Evolutionary conservation across 2,888 invertebrate genomes (phyloP).

Genomic region (Terebella lapidaria): DNA sequence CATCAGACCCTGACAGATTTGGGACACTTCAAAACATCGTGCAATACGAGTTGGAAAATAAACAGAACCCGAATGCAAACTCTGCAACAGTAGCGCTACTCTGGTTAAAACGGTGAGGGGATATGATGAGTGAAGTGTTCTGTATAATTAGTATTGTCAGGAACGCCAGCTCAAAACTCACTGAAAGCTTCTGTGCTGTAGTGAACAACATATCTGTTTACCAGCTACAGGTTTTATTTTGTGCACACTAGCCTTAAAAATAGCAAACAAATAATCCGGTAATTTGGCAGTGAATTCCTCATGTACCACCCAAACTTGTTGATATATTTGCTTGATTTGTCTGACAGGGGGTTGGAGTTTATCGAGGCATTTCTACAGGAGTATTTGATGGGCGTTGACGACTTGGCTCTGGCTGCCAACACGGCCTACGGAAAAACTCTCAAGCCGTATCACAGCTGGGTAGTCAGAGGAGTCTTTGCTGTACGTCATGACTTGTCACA

Average conservation of each 20-base stretch:
- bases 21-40: conserved; percentile 47
- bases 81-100: conserved; percentile 51
- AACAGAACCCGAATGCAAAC: conserved; percentile 36
- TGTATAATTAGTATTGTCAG: too few relatives aligned
- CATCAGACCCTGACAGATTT: conserved; percentile 37
- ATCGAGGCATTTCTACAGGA: conserved; percentile 44
- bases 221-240: too few relatives aligned
- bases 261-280: too few relatives aligned
- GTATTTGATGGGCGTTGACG: conserved; percentile 31
- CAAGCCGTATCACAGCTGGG: conserved; percentile 51
- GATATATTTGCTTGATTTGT: too few relatives aligned
- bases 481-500: too few relatives aligned
- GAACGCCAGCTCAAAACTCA: too few relatives aligned
- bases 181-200: too few relatives aligned
- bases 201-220: too few relatives aligned
- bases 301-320: too few relatives aligned
- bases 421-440: conserved; percentile 46
- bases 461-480: conserved; percentile 51
- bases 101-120: conserved; percentile 43
- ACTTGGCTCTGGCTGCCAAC: conserved; percentile 37
- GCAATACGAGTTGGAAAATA: conserved; percentile 36
- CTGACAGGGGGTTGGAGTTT: conserved; percentile 49
- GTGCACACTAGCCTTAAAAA: too few relatives aligned
- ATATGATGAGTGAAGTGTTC: too few relatives aligned
- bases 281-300: too few relatives aligned